These are phyloP conservation scores for Tragopan temminckii DNA, from an alignment of 2,797 vertebrate genomes.

Conservation along the genomic window DNA sequence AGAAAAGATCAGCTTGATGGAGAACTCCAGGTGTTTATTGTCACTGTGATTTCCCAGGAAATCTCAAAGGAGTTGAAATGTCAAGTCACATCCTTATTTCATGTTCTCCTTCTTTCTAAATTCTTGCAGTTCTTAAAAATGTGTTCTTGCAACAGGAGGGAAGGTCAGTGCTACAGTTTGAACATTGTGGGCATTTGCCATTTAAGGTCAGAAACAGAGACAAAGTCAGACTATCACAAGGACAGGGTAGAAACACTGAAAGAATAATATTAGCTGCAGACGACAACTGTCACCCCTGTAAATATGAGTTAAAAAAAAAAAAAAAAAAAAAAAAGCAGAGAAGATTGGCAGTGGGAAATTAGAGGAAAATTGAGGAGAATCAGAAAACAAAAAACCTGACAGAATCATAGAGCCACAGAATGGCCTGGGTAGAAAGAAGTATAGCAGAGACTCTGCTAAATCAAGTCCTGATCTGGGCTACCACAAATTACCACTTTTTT, in stretches of 20 bases:
- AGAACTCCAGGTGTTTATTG: background rate
- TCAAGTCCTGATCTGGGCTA: background rate
- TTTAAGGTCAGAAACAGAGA: background rate
- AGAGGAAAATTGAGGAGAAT: background rate
- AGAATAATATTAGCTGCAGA: background rate
- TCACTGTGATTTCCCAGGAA: slow-evolving; percentile 2
- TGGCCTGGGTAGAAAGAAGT: background rate
- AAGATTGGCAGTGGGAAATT: background rate
- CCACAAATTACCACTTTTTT: background rate
- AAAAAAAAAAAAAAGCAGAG: background rate
- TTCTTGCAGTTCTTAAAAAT: slow-evolving; percentile 30
- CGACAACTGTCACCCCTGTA: background rate
- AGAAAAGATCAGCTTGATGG: background rate
- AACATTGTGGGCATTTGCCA: background rate
- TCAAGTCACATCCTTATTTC: background rate
- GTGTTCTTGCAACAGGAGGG: background rate
- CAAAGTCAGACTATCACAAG: background rate
- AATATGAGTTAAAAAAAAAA: background rate
- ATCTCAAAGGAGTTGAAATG: slow-evolving; percentile 41
- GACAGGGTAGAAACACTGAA: background rate
- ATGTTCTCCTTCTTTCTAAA: background rate
- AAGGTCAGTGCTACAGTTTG: slow-evolving; percentile 6
- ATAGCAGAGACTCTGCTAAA: background rate
- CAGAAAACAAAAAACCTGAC: background rate
- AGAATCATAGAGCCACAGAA: background rate